Percentiles rank a stretch among this genome's conserved stretches.
phyloP scores from a whole-genome alignment of 2,888 invertebrate genomes.

The Troides oblongomaculatus region DNA sequence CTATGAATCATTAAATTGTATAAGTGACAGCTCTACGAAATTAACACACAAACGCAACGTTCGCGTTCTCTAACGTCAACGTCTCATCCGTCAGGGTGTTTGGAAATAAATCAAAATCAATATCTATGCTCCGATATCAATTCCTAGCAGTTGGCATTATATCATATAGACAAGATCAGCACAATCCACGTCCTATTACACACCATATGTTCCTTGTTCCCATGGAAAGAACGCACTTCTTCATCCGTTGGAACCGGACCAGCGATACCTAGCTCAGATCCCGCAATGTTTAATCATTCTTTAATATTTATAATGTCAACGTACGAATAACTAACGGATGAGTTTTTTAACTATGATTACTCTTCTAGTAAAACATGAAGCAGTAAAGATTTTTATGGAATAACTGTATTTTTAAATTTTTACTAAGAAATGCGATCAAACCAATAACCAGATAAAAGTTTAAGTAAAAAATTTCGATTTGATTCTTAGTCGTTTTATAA shows the following conservation, averaged over 20 bases:
- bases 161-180: constrained; percentile 20
- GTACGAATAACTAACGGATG: not conserved
- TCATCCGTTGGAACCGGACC: constrained; percentile 21
- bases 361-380: too few relatives aligned
- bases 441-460: too few relatives aligned
- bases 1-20: not conserved
- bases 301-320: constrained; percentile 13
- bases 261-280: not conserved
- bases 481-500: too few relatives aligned
- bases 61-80: not conserved
- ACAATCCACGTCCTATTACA: constrained; percentile 23
- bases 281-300: constrained; percentile 9
- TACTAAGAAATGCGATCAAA: too few relatives aligned
- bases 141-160: constrained; percentile 16
- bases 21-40: not conserved
- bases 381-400: too few relatives aligned
- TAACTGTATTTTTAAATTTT: too few relatives aligned
- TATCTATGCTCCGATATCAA: constrained; percentile 20
- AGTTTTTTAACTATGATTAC: not conserved
- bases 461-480: too few relatives aligned
- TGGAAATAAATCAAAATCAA: constrained; percentile 23
- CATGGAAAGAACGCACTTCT: constrained; percentile 28
- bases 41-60: not conserved
- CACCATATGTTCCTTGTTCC: constrained; percentile 26
- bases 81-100: constrained; percentile 15